A percentile compares a stretch with the other conserved stretches of the same genome.
Conservation (phyloP, 2,888 invertebrate species). For the Dicyrtomina minuta region DNA sequence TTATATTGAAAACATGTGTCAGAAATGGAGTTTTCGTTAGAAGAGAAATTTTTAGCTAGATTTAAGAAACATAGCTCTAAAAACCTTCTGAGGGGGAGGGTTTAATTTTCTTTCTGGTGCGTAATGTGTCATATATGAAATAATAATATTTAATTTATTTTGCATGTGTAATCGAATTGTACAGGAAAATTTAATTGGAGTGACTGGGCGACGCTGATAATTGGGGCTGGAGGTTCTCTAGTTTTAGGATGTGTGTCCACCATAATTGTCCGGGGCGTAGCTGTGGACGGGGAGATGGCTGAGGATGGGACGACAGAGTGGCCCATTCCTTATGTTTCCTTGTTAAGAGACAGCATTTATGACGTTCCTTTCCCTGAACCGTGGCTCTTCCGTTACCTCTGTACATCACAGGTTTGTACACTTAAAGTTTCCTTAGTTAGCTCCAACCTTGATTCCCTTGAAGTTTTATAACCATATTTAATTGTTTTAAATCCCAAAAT, state of each 20-base stretch:
- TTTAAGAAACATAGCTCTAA: no score
- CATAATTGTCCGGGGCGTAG: constrained; percentile 80
- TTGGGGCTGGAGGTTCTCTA: constrained; percentile 72
- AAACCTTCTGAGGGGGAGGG: no score
- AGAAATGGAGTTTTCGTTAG: no score
- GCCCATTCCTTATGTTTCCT: constrained; percentile 45
- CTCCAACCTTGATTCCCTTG: no score
- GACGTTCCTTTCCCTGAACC: constrained; percentile 49
- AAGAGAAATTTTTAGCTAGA: no score
- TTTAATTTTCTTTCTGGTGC: no score
- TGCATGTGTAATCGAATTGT: no score
- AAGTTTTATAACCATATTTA: not conserved
- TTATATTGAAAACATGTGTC: no score
- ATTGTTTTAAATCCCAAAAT: not conserved
- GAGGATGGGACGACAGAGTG: constrained; percentile 69
- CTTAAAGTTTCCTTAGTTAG: no score
- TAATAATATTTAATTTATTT: no score
- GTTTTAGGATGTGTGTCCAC: constrained; percentile 84
- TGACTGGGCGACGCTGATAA: constrained; percentile 76
- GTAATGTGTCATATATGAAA: no score
- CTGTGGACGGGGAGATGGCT: constrained; percentile 81
- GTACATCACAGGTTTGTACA: constrained; percentile 42
- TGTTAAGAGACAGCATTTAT: constrained; percentile 32
- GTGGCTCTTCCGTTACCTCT: constrained; percentile 47
- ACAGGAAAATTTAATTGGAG: constrained; percentile 72